Conservation (phyloP, 2,797 vertebrate genomes). For the Linurgus olivaceus region DNA sequence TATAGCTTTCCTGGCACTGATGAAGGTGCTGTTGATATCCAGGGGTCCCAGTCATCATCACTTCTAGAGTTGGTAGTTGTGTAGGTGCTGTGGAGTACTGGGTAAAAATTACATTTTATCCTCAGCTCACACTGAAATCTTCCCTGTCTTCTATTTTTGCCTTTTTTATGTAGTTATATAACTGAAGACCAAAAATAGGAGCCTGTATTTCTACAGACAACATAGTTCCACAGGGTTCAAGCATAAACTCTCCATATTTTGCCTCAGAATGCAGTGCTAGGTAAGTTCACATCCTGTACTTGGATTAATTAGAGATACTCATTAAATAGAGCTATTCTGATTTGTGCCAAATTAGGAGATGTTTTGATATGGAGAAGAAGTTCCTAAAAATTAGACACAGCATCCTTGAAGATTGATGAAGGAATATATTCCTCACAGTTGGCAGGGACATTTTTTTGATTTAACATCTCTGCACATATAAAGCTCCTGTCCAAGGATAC, state of each 20-base stretch:
- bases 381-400: not conserved
- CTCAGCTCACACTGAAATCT: not conserved
- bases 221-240: not conserved
- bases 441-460: not conserved
- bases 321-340: not conserved
- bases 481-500: not conserved
- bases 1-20: not conserved
- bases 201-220: not conserved
- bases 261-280: not conserved
- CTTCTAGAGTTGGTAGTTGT: not conserved
- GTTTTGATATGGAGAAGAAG: not conserved
- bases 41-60: not conserved
- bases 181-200: not conserved
- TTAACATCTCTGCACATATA: not conserved
- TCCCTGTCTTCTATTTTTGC: not conserved
- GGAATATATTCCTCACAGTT: not conserved
- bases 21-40: not conserved
- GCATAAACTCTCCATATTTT: not conserved
- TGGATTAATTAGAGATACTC: not conserved
- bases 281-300: not conserved
- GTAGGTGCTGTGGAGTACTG: not conserved
- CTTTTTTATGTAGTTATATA: not conserved
- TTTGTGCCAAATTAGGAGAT: not conserved
- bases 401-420: not conserved
- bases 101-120: not conserved